A percentile compares a stretch with the other conserved stretches of the same genome.
Conservation (phyloP, 2,797 vertebrate genomes). For the Helarctos malayanus region DNA sequence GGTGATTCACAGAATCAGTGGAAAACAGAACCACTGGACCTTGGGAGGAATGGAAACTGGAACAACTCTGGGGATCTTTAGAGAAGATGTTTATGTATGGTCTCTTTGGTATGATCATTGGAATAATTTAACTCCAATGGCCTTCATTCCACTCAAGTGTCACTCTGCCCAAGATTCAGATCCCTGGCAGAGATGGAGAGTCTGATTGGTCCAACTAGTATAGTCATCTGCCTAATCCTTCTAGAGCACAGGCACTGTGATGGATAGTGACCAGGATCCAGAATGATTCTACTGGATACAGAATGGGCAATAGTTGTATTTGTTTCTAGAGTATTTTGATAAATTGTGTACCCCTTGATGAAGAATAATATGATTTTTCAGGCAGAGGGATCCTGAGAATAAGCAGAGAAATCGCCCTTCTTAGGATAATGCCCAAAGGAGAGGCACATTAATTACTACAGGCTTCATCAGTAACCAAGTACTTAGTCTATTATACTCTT, state of each 20-base stretch:
- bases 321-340: not conserved
- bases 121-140: not conserved
- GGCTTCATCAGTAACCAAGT: not conserved
- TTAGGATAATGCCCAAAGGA: not conserved
- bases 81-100: not conserved
- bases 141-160: not conserved
- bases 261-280: not conserved
- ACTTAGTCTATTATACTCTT: not conserved
- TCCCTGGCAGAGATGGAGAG: not conserved
- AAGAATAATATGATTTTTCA: slow-evolving; percentile 21
- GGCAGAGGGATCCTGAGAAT: not conserved
- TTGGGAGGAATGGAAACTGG: not conserved
- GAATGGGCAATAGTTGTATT: not conserved
- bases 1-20: not conserved
- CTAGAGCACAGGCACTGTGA: not conserved
- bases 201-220: not conserved
- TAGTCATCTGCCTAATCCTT: not conserved
- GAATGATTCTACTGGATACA: not conserved
- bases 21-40: not conserved
- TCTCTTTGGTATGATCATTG: not conserved
- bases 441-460: not conserved
- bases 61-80: not conserved
- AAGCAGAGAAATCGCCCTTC: not conserved
- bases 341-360: not conserved
- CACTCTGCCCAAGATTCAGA: not conserved